Base-by-base conservation (phyloP, 1,140 invertebrate genomes). In the Nilaparvata lugens region DNA sequence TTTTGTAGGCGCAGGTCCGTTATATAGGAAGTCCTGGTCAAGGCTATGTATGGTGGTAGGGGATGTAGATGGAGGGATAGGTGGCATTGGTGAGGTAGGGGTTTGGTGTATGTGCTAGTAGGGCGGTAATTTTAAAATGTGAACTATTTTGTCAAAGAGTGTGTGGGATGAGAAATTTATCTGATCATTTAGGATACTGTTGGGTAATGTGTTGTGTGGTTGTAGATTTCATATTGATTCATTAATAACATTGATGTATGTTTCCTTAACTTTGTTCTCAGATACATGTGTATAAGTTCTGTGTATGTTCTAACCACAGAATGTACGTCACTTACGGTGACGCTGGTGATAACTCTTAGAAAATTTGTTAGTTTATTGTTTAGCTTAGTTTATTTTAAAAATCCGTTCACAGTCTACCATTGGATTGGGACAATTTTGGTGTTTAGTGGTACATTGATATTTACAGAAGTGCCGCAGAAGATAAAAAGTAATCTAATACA, bases 281-380 rank as follows among this genome's bases (percentile, higher is more conserved):
- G 84, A 77, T 88, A 84, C 68, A 70, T 97, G 51, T 99, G 96
- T 71, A 97, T 98, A 59, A 86, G 88, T 68, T 92, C 93, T 11
- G 96, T 99, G 1, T 98, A 96, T 70, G 81, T 88, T 16, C 78
- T 98, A 68, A 97, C 93, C 2, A 91, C 95, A 0, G 92, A 96
- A 72, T 96, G 93, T 71, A 83, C 89, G 7, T 97, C 95, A 0
- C 72, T 99, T 13, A 95, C 93, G 0, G 95, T 99, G 0, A 99
- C 95, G 0, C 76, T 99, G 58, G 92, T 98, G 2, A 86, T 98
- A 13, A 99, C 97, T 1, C 73, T 98, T 52, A 78, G 97, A 31
- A 99, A 99, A 74, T 99, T 99, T 72, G 77, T 93, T 5, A 97
- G 94, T 9, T 76, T 99, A 43, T 74, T 99, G 16, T 89, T 99